These are phyloP conservation scores for Lasaia peninsularis DNA, from an alignment of 1,140 invertebrate species.

Conservation along the genomic window DNA sequence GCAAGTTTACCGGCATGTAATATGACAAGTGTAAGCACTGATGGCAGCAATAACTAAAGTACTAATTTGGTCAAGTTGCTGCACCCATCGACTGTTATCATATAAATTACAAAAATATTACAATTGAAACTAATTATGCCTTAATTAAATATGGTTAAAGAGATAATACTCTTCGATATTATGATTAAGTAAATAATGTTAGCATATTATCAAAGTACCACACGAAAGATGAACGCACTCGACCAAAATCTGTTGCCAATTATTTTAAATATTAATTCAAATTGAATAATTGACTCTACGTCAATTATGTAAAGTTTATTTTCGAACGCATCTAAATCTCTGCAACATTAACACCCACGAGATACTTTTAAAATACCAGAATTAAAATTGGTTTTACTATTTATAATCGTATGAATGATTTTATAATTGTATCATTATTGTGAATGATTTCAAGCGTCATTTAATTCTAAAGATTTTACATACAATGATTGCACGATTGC, in stretches of 20 bases:
- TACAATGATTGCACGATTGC: neutral
- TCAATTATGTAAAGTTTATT: neutral
- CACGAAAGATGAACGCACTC: too few relatives aligned
- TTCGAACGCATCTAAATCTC: neutral
- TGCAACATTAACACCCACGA: neutral
- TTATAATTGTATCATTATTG: neutral
- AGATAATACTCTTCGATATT: too few relatives aligned
- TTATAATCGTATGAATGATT: slow-evolving; percentile 1
- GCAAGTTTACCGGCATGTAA: too few relatives aligned
- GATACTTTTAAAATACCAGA: neutral
- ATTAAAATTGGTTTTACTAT: neutral
- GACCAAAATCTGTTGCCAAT: neutral
- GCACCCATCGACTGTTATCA: too few relatives aligned
- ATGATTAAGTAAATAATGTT: too few relatives aligned
- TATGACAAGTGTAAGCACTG: too few relatives aligned
- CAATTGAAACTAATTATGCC: neutral
- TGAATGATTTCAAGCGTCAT: neutral
- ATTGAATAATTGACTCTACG: neutral
- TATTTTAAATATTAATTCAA: neutral
- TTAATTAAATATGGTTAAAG: too few relatives aligned
- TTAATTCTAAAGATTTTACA: neutral
- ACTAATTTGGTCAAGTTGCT: too few relatives aligned
- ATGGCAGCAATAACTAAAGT: too few relatives aligned
- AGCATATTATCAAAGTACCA: neutral
- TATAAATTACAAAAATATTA: neutral